Evolutionary conservation across 2,888 invertebrate genomes (phyloP).

Genomic region (Brachypterus glaber): DNA sequence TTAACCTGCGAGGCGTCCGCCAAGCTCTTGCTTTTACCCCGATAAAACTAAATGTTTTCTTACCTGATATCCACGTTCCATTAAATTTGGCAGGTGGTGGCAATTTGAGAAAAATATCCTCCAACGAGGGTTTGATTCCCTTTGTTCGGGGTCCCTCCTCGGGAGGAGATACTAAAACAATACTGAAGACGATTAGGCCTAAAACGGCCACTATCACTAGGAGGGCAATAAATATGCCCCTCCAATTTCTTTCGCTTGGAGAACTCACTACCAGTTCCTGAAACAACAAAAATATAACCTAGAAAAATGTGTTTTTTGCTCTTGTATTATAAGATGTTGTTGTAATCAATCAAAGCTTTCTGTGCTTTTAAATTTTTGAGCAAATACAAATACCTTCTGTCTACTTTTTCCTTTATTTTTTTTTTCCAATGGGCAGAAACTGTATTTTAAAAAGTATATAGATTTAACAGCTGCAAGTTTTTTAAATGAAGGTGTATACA

Average conservation of each 20-base stretch:
- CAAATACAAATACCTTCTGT: too few relatives aligned
- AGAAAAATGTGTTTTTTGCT: too few relatives aligned
- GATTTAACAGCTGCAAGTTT: too few relatives aligned
- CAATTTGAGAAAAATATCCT: conserved; percentile 51
- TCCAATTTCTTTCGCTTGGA: conserved; percentile 86
- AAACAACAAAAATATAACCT: conserved; percentile 31
- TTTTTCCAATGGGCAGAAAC: too few relatives aligned
- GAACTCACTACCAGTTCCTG: conserved; percentile 85
- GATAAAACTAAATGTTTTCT: conserved; percentile 17
- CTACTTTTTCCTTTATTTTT: too few relatives aligned
- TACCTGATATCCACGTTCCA: conserved; percentile 67
- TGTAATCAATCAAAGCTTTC: too few relatives aligned
- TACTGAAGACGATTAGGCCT: conserved; percentile 83
- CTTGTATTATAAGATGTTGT: too few relatives aligned
- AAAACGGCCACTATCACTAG: conserved; percentile 83
- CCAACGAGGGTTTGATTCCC: conserved; percentile 58
- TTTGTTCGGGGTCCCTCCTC: conserved; percentile 60
- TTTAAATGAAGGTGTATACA: too few relatives aligned
- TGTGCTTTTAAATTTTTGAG: too few relatives aligned
- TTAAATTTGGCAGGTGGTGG: conserved; percentile 54
- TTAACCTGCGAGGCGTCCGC: too few relatives aligned
- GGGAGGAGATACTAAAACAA: conserved; percentile 77
- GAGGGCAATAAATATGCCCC: conserved; percentile 85
- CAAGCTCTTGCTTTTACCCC: too few relatives aligned
- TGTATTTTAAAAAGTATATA: too few relatives aligned